Evolutionary conservation across 2,888 invertebrate species (phyloP).

Genomic region (Leptinotarsa peninsularis): DNA sequence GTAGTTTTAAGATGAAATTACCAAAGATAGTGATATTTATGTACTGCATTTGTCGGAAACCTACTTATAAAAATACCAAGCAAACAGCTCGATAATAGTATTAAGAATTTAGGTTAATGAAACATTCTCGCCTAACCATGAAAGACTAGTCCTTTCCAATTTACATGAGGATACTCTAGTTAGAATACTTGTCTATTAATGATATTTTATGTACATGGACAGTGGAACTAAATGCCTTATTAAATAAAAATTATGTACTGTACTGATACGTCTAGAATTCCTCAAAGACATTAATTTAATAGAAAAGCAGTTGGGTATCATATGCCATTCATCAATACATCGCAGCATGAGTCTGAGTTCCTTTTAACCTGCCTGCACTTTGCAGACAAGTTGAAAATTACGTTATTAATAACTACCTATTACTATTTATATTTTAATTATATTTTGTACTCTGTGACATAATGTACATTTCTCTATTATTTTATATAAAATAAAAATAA

Average conservation of each 20-base stretch:
- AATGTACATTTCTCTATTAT: conserved; percentile 66
- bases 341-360: conserved; percentile 63
- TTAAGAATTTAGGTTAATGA: conserved; percentile 18
- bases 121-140: conserved; percentile 17
- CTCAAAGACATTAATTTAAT: conserved; percentile 12
- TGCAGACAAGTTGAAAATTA: conserved; percentile 54
- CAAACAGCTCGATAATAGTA: conserved; percentile 18
- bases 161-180: conserved; percentile 18
- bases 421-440: conserved; percentile 66
- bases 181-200: conserved; percentile 19
- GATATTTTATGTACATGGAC: conserved; percentile 18
- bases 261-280: conserved; percentile 17
- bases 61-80: conserved; percentile 9
- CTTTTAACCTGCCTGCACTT: conserved; percentile 56
- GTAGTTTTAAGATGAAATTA: conserved; percentile 61
- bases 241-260: conserved; percentile 7
- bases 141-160: conserved; percentile 21
- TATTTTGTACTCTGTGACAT: conserved; percentile 66
- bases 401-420: conserved; percentile 59
- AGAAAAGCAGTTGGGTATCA: conserved; percentile 18
- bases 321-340: conserved; percentile 45
- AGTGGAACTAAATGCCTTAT: conserved; percentile 15
- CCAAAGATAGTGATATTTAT: conserved; percentile 64
- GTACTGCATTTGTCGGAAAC: conserved; percentile 41
- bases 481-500: conserved; percentile 63